Conservation (phyloP, 2,113 vertebrate genomes). For the Petaurus breviceps region DNA sequence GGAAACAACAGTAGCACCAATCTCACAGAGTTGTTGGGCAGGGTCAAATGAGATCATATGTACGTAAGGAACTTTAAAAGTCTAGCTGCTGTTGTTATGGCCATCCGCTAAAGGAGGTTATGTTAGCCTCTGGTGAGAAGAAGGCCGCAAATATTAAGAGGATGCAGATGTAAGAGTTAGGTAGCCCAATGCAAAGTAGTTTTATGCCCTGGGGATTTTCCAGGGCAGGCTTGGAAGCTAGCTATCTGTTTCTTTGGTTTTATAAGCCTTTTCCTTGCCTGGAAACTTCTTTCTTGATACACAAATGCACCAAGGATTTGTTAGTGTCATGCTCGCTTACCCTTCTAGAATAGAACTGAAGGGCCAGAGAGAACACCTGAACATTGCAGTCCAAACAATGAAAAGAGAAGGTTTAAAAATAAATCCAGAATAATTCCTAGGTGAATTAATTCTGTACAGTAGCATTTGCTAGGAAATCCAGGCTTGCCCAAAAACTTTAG, state of each 20-base stretch:
- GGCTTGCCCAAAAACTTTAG: background rate
- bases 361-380: background rate
- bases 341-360: background rate
- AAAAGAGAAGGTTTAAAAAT: background rate
- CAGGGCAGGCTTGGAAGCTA: background rate
- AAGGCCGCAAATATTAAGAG: background rate
- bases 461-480: background rate
- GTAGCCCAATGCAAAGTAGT: background rate
- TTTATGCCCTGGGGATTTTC: background rate
- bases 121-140: background rate
- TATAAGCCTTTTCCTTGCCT: background rate
- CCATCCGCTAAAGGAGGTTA: background rate
- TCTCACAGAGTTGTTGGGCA: background rate
- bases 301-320: background rate
- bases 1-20: background rate
- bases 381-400: background rate
- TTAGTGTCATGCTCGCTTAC: background rate
- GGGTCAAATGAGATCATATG: background rate
- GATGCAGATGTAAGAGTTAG: background rate
- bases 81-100: background rate
- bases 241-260: background rate
- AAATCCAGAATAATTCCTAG: background rate
- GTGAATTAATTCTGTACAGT: background rate
- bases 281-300: rapidly evolving
- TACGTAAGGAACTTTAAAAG: background rate